These are phyloP conservation scores for Flabesymbios commensalis DNA, from an alignment of 2,888 invertebrate genomes.

Conservation along the genomic window DNA sequence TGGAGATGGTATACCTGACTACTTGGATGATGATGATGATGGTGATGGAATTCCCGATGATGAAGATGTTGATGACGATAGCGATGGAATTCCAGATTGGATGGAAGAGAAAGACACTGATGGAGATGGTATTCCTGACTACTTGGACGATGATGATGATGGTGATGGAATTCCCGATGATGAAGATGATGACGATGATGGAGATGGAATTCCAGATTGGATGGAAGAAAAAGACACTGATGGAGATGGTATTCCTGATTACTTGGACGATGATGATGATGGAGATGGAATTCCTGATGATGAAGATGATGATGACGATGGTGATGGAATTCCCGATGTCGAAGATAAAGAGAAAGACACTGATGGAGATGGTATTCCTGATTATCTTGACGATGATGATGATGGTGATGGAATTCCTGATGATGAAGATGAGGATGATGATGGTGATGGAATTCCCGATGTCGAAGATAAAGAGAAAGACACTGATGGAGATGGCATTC, in stretches of 20 bases:
- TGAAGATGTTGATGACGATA: slow-evolving; percentile 31
- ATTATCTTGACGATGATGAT: slow-evolving; percentile 23
- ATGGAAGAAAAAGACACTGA: slow-evolving; percentile 42
- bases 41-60: slow-evolving; percentile 34
- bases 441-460: slow-evolving; percentile 27
- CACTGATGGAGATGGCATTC: neutral
- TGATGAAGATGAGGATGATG: slow-evolving; percentile 38
- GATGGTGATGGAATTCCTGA: slow-evolving; percentile 44
- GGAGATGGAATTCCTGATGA: slow-evolving; percentile 13
- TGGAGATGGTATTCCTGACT: slow-evolving; percentile 39
- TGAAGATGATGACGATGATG: slow-evolving; percentile 29
- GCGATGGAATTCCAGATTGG: slow-evolving; percentile 37
- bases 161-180: slow-evolving; percentile 35
- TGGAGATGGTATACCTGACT: slow-evolving; percentile 36
- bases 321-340: slow-evolving; percentile 30
- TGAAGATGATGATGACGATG: slow-evolving; percentile 20
- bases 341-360: slow-evolving; percentile 15
- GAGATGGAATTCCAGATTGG: slow-evolving; percentile 47
- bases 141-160: slow-evolving; percentile 25
- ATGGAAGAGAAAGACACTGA: slow-evolving; percentile 28
- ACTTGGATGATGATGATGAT: slow-evolving; percentile 28
- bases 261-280: slow-evolving; percentile 31
- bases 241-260: slow-evolving; percentile 40
- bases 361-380: slow-evolving; percentile 29
- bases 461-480: neutral